Conservation (phyloP, 2,888 invertebrate species). For the Helicoverpa assulta region DNA sequence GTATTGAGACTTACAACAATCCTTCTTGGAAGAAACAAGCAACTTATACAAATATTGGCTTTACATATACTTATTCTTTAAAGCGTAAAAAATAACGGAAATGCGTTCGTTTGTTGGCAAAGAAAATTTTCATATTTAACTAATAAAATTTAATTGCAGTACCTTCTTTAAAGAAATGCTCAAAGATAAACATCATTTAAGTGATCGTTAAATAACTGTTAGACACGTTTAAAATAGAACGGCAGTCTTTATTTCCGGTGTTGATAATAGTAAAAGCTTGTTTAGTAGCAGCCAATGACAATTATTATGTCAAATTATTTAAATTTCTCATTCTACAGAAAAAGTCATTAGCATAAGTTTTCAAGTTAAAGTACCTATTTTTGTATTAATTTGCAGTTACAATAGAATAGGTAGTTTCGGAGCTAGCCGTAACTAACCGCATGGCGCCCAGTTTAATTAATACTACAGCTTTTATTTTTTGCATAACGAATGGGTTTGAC, state of each 20-base stretch:
- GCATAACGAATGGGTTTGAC: slow-evolving; percentile 73
- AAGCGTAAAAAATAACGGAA: neutral
- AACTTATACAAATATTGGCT: neutral
- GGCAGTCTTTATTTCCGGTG: slow-evolving; percentile 69
- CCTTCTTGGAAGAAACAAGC: neutral
- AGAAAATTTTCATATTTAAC: slow-evolving; percentile 25
- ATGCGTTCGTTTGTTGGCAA: neutral
- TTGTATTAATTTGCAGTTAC: slow-evolving; percentile 64
- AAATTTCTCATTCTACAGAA: slow-evolving; percentile 60
- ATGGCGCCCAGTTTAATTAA: slow-evolving; percentile 64
- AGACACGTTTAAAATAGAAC: slow-evolving; percentile 59
- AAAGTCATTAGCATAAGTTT: slow-evolving; percentile 58
- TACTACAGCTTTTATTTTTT: slow-evolving; percentile 72
- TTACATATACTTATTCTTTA: neutral
- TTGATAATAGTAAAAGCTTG: slow-evolving; percentile 71
- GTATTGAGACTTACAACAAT: slow-evolving; percentile 24
- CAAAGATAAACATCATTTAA: slow-evolving; percentile 60
- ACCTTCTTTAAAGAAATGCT: slow-evolving; percentile 46
- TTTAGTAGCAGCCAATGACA: slow-evolving; percentile 48
- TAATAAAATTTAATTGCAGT: slow-evolving; percentile 38
- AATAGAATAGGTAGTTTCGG: slow-evolving; percentile 76
- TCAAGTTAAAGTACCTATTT: slow-evolving; percentile 51
- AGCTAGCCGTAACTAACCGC: slow-evolving; percentile 63
- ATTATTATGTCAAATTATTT: slow-evolving; percentile 57
- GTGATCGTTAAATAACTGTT: slow-evolving; percentile 66